Conservation (phyloP, 2,888 invertebrate genomes). For the Macrophya annulata region DNA sequence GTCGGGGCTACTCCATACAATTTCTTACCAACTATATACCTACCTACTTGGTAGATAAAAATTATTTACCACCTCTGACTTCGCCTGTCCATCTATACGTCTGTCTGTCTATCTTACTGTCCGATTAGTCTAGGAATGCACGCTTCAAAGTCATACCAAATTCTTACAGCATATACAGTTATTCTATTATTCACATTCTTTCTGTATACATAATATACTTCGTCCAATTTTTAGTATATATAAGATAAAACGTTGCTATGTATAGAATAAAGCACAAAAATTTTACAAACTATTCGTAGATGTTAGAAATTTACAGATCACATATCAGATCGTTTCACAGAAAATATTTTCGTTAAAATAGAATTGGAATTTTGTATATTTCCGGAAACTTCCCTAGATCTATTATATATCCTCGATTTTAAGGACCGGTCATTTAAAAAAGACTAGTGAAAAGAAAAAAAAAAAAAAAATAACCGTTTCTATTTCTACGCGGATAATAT, state of each 20-base stretch:
- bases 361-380: neutral
- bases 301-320: neutral
- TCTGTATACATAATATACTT: neutral
- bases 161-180: neutral
- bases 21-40: neutral
- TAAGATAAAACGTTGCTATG: neutral
- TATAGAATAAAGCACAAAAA: neutral
- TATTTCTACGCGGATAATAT: neutral
- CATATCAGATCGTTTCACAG: too few species aligned
- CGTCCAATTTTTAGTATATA: neutral
- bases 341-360: too few species aligned
- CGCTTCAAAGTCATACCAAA: neutral
- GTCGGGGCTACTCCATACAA: conserved; percentile 6
- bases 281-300: neutral
- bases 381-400: neutral
- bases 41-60: neutral
- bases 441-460: conserved; percentile 4
- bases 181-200: neutral
- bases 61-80: conserved; percentile 40
- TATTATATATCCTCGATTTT: neutral
- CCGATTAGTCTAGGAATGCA: neutral
- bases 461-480: conserved; percentile 23
- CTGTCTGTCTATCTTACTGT: conserved; percentile 9
- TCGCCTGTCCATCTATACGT: neutral
- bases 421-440: conserved; percentile 14